A percentile compares a stretch with the other conserved stretches of the same genome.
These are phyloP conservation scores for Lagocephalus sceleratus DNA, from an alignment of 2,797 vertebrate genomes.

Conservation along the genomic window DNA sequence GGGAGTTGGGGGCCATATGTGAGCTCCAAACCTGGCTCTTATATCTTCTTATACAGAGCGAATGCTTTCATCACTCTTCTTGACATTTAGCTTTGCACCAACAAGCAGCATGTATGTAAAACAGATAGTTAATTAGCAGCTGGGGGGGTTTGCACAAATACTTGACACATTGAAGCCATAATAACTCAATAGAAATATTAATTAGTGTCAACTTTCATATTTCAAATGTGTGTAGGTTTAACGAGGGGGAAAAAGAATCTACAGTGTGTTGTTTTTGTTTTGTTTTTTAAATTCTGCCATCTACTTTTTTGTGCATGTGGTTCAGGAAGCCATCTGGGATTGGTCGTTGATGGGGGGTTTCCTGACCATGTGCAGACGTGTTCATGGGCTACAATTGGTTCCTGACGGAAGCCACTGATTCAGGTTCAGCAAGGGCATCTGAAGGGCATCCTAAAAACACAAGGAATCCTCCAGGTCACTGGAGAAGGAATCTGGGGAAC, in stretches of 20 bases:
- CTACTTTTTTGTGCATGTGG: background rate
- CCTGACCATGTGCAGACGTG: too few species aligned
- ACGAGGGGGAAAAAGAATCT: slow-evolving; percentile 1
- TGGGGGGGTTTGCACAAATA: slow-evolving; percentile 4
- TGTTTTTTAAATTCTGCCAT: slow-evolving; percentile 2
- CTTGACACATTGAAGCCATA: slow-evolving; percentile 15
- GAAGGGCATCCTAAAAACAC: too few species aligned
- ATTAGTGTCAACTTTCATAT: slow-evolving; percentile 11
- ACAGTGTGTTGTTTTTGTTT: background rate
- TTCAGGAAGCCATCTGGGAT: too few species aligned
- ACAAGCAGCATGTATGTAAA: slow-evolving; percentile 6
- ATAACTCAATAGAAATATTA: slow-evolving; percentile 9
- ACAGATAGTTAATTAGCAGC: slow-evolving; percentile 16
- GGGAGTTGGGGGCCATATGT: too few species aligned
- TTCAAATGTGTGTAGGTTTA: slow-evolving; percentile 26
- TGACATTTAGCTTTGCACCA: slow-evolving; percentile 1
- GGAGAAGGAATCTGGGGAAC: too few species aligned
- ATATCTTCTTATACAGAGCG: background rate
- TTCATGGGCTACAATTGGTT: too few species aligned
- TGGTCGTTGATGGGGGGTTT: too few species aligned
- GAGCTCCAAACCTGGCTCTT: too few species aligned
- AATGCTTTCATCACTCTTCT: background rate
- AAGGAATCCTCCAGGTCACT: too few species aligned
- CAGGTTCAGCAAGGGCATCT: too few species aligned
- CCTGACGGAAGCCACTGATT: too few species aligned